These are phyloP conservation scores for Littorina saxatilis DNA, from an alignment of 1,140 invertebrate species.

Conservation along the genomic window DNA sequence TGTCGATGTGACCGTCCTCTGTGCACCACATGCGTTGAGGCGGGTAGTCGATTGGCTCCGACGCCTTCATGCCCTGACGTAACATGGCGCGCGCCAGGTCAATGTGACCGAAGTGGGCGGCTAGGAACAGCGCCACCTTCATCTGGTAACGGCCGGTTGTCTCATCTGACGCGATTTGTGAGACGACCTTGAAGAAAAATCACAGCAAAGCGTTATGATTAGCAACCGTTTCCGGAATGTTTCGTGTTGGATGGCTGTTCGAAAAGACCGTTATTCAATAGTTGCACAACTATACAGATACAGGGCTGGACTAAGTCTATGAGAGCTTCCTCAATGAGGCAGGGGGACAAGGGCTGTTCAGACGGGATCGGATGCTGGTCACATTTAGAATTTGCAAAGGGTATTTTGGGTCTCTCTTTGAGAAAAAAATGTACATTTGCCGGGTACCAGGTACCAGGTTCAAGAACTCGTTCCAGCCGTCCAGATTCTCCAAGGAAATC, in stretches of 20 bases:
- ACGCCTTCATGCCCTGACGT: slow-evolving; percentile 62
- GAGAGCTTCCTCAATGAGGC: too few species aligned
- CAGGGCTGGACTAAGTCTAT: too few species aligned
- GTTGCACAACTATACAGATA: background rate
- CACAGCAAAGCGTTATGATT: too few species aligned
- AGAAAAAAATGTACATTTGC: too few species aligned
- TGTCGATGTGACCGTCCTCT: slow-evolving; percentile 65
- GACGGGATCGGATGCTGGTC: too few species aligned
- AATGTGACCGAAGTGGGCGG: slow-evolving; percentile 73
- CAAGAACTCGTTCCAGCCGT: slow-evolving; percentile 75
- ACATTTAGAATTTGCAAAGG: too few species aligned
- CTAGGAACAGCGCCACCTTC: slow-evolving; percentile 72
- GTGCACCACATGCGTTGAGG: slow-evolving; percentile 71
- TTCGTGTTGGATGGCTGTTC: background rate
- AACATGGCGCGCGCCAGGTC: slow-evolving; percentile 70
- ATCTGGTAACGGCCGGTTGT: slow-evolving; percentile 69
- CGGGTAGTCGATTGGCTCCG: slow-evolving; percentile 71
- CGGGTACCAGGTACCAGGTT: slow-evolving; percentile 48
- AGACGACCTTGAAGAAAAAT: slow-evolving; percentile 46
- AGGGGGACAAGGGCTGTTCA: too few species aligned
- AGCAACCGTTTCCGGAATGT: too few species aligned
- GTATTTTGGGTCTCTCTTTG: too few species aligned
- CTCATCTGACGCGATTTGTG: slow-evolving; percentile 66
- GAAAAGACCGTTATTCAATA: too few species aligned
- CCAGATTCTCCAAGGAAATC: slow-evolving; percentile 72